Conservation (phyloP, 2,113 vertebrate species). For the Antidorcas marsupialis region DNA sequence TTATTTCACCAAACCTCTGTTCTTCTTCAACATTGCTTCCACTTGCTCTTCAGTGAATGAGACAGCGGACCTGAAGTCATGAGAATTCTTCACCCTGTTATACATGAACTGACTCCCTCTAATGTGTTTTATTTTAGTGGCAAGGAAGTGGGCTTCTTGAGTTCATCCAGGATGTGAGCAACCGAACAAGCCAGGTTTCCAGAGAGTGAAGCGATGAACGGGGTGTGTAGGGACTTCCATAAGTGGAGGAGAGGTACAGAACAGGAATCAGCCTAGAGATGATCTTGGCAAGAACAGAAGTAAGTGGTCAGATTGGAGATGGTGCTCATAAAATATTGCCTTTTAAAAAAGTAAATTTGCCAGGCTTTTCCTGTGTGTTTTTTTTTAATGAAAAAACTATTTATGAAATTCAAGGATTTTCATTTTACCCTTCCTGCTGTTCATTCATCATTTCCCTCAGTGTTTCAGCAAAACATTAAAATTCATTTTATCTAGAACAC, state of each 20-base stretch:
- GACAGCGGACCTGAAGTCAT: not conserved
- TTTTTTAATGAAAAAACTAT: not conserved
- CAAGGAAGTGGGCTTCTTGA: not conserved
- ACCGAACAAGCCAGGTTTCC: not conserved
- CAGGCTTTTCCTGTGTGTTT: not conserved
- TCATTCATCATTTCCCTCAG: not conserved
- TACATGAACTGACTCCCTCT: not conserved
- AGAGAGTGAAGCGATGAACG: not conserved
- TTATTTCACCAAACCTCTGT: not conserved
- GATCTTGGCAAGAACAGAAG: not conserved
- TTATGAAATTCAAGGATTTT: constrained; percentile 1
- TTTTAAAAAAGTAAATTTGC: not conserved
- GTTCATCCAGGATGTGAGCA: not conserved
- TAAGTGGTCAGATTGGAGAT: not conserved
- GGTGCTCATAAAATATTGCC: not conserved
- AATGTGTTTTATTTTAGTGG: not conserved
- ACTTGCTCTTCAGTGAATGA: not conserved
- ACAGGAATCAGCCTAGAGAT: not conserved
- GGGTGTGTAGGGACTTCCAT: fast-evolving
- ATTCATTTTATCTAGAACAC: not conserved
- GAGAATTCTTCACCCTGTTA: not conserved
- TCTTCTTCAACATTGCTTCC: not conserved
- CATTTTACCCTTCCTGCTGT: not conserved
- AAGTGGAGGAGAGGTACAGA: not conserved
- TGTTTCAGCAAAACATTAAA: not conserved